Conservation (phyloP, 2,797 vertebrate genomes). For the Oryzias sinensis region DNA sequence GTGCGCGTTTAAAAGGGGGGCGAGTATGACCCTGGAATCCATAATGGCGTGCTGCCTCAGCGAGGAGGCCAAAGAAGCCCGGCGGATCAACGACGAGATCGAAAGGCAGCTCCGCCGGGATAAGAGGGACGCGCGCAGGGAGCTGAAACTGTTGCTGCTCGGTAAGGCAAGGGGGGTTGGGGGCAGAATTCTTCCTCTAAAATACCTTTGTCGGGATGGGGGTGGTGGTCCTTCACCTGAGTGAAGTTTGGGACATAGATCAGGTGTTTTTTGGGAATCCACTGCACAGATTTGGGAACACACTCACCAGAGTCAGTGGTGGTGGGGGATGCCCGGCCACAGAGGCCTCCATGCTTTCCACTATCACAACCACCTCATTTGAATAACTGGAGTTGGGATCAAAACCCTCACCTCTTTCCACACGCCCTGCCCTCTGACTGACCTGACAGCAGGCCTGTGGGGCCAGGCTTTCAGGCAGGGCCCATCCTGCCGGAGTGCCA, state of each 20-base stretch:
- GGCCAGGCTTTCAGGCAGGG: slow-evolving; percentile 6
- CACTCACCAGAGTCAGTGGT: background rate
- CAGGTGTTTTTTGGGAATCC: slow-evolving; percentile 23
- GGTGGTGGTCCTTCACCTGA: slow-evolving; percentile 39
- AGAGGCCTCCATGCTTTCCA: slow-evolving; percentile 14
- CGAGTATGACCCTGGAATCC: slow-evolving; percentile 94
- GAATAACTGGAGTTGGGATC: slow-evolving; percentile 61
- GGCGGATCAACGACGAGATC: slow-evolving; percentile 95
- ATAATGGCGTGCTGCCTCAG: slow-evolving; percentile 98
- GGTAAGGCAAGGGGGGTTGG: slow-evolving; percentile 73
- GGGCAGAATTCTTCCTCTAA: slow-evolving; percentile 27
- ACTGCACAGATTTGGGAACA: slow-evolving; percentile 52
- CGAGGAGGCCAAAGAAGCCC: slow-evolving; percentile 93
- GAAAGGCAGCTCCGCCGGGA: slow-evolving; percentile 92
- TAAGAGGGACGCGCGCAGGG: slow-evolving; percentile 89
- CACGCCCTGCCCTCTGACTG: background rate
- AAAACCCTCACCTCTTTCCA: slow-evolving; percentile 7
- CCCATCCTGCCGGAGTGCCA: slow-evolving; percentile 15
- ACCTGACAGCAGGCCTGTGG: slow-evolving; percentile 17
- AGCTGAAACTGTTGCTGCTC: slow-evolving; percentile 90
- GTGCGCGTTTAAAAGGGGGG: slow-evolving; percentile 36
- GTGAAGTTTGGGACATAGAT: slow-evolving; percentile 29
- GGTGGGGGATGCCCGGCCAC: slow-evolving; percentile 13
- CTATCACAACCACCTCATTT: slow-evolving; percentile 49
- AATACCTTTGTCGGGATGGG: slow-evolving; percentile 3